phyloP scores from a whole-genome alignment of 2,113 vertebrate species.

The Sterna hirundo region DNA sequence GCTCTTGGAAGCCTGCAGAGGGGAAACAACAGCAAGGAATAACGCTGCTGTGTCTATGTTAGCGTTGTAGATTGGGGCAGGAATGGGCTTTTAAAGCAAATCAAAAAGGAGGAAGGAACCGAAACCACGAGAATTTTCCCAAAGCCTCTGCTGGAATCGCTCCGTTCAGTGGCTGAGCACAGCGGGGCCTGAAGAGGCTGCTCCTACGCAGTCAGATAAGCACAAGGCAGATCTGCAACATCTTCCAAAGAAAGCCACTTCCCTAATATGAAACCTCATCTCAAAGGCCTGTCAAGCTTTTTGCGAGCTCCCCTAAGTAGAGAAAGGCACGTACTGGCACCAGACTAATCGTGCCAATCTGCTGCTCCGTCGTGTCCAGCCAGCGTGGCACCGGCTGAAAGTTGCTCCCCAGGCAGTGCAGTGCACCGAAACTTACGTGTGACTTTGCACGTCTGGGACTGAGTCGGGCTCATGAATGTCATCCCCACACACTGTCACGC shows the following conservation, averaged over 20 bases:
- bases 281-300: neutral
- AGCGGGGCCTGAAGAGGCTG: neutral
- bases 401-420: neutral
- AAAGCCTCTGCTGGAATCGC: neutral
- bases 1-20: neutral
- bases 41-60: neutral
- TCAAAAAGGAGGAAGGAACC: neutral
- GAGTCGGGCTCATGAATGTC: neutral
- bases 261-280: neutral
- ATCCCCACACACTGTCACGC: neutral
- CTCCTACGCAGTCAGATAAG: neutral
- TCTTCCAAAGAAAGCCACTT: neutral
- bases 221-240: neutral
- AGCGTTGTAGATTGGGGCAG: neutral
- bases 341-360: neutral
- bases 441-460: neutral
- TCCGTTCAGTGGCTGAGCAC: neutral
- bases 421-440: neutral
- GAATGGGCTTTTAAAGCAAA: conserved; percentile 4
- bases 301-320: neutral
- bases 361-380: neutral
- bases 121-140: neutral
- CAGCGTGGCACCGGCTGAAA: neutral
- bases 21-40: neutral
- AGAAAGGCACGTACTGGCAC: neutral